Evolutionary conservation across 1,140 invertebrate species (phyloP), one percentile per base, ranked within the genome.

Genomic region (Harlomillsia oculata): DNA sequence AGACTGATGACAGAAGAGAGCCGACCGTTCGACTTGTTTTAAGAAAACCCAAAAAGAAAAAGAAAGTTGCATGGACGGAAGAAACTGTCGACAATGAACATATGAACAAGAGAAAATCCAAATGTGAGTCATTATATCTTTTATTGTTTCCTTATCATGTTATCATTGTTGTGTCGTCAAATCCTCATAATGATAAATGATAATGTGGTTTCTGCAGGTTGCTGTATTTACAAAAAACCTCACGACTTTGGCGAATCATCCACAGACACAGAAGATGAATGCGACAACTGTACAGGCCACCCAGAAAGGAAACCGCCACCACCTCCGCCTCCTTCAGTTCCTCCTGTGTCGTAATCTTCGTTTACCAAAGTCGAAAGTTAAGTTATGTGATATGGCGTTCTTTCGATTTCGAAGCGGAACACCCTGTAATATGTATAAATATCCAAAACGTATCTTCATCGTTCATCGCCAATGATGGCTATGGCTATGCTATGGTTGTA

Each of bases 31-130:
- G 80, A 51, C 71, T 94, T 37, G 81, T 80, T 41, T 73, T 89
- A 30, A 78, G 80, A 57, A 87, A 85, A 67, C 80, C 85, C 1
- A 80, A 80, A 68, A 76, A 76, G 32, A 77, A 79, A 60, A 84
- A 87, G 72, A 83, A 88, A 73, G 89, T 95, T 3, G 81, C 84
- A 63, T 95, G 89, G 85, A 83, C 82, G 25, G 80, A 82, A 52
- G 87, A 83, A 60, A 92, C 89, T 1, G 84, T 95, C 16, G 89
- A 95, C 69, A 95, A 95, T 76, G 90, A 95, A 74, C 72, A 90
- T 69, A 80, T 93, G 81, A 87, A 88, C 67, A 89, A 86, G 71
- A 92, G 90, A 72, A 94, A 94, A 72, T 93, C 89, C 48, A 95
- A 93, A 79, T 93, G 90, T 92, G 77, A 81, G 78, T 62, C 2